Base-by-base conservation (phyloP, 2,113 vertebrate genomes). In the Cyprinodon variegatus region DNA sequence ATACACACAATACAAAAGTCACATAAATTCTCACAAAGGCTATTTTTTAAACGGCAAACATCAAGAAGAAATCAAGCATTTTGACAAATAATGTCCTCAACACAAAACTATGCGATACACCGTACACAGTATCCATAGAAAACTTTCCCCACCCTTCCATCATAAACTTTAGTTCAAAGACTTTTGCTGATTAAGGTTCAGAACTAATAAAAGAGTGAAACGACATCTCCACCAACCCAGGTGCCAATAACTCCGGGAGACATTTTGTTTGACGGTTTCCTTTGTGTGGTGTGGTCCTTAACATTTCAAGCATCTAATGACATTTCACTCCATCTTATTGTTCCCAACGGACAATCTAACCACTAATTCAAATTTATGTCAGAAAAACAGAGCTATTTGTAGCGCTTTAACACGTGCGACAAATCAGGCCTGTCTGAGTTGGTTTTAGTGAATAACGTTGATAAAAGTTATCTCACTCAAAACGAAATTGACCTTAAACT, bases 331-430 rank as follows among this genome's bases (percentile, higher is more conserved):
- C n/a, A 6, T 66, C 64, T 66, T 10, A 20, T 46, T 6, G 3
- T 13, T 46, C 4, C 22, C 20, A 50, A 57, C 50, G 9, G n/a
- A 57, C 17, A 57, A 2, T 9, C 17, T n/a, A 1, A 57, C 9
- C 17, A 57, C n/a, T 20, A 20, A 57, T 57, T 8, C 10, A 20
- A 7, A 57, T 57, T 57, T n/a, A 20, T 15, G 20, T 57, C 50
- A 20, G 15, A 10, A 57, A 72, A 11, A 43, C 39, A 1, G 0
- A 0, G 0, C 41, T 39, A 50, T 72, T 79, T 15, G 7, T n/a
- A 11, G 37, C 22, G 50, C 45, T 53, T 74, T 73, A 71, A 5
- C 89, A 90, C 87, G 89, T 90, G 89, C 81, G 72, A 43, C 76
- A 77, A 0, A 69, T 41, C 0, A 67, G 89, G 87, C 89, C 87